Base-by-base conservation (phyloP, 2,888 invertebrate genomes). In the Metacarcinus magister region DNA sequence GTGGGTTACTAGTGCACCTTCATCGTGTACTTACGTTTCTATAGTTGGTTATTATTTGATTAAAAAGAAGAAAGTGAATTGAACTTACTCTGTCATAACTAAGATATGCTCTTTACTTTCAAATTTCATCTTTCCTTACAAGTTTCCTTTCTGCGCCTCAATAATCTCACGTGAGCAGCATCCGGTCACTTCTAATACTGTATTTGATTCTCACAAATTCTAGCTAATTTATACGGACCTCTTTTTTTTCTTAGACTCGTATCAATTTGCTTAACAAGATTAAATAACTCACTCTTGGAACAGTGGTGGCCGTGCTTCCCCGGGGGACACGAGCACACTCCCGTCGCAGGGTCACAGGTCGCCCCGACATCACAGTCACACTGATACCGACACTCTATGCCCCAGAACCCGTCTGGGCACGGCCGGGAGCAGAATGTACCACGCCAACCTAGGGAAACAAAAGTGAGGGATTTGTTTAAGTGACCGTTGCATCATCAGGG, bases 261-360 rank as follows among this genome's bases (percentile, higher is more conserved):
- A 54, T 19, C 19, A 54, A 19, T 54, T 16, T 0, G 54, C 19
- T 54, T 16, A 16, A 2, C 2, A 54, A 54, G 54, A 54, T 10
- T 54, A 54, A 54, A 16, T 16, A 7, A 94, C 96, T 54, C 44
- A 96, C 98, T 98, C 60, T 98, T 98, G 97, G 98, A 98, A 97
- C 99, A 99, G 97, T 98, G 98, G 82, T 98, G 98, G 0, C 99
- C 99, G 98, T 99, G 99, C 97, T 98, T 98, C 23, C 99, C 99
- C 82, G 98, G 98, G 2, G 97, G 97, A 97, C 96, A 96, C 7
- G 54, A 39, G 43, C 96, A 96, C 8, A 92, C 54, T 23, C 96
- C 96, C 8, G 94, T 94, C n/a, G 46, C 60, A 4, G 96, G 94
- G 92, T 96, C 23, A 43, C 96, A 96, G 46, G 60, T 44, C 16